A percentile compares a stretch with the other conserved stretches of the same genome.
Conservation (phyloP, 2,113 vertebrate species). For the Lophura nycthemera region DNA sequence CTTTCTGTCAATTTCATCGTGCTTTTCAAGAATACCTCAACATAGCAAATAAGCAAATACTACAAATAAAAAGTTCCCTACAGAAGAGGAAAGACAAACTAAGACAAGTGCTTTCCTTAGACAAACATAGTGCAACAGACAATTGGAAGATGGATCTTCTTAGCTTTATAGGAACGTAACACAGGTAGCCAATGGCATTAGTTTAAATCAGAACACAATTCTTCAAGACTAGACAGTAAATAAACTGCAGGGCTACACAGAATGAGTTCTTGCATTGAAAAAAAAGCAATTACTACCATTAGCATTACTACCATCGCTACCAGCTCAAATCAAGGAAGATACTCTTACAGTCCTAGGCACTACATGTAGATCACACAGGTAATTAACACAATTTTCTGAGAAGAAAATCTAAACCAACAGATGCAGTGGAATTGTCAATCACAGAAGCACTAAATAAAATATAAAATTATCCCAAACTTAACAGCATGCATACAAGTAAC, state of each 20-base stretch:
- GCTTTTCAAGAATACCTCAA: not conserved
- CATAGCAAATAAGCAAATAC: not conserved
- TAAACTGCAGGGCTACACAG: not conserved
- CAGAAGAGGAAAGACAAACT: not conserved
- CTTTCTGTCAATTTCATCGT: not conserved
- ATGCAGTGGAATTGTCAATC: not conserved
- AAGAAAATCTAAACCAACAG: not conserved
- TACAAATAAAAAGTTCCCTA: not conserved
- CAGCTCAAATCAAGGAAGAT: not conserved
- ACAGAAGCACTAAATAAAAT: not conserved
- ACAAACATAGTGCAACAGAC: not conserved
- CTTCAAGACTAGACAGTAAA: not conserved
- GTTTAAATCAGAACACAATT: accelerated
- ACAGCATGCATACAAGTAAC: not conserved
- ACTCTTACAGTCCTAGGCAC: not conserved
- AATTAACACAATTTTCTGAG: accelerated
- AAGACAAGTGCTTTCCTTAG: not conserved
- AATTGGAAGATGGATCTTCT: not conserved
- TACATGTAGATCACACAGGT: not conserved
- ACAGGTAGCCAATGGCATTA: not conserved
- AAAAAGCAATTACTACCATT: not conserved
- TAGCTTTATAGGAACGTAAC: accelerated
- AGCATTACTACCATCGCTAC: not conserved
- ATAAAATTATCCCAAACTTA: not conserved
- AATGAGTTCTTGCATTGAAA: not conserved